phyloP scores from a whole-genome alignment of 2,888 invertebrate species.

The Willowsia nigromaculata region DNA sequence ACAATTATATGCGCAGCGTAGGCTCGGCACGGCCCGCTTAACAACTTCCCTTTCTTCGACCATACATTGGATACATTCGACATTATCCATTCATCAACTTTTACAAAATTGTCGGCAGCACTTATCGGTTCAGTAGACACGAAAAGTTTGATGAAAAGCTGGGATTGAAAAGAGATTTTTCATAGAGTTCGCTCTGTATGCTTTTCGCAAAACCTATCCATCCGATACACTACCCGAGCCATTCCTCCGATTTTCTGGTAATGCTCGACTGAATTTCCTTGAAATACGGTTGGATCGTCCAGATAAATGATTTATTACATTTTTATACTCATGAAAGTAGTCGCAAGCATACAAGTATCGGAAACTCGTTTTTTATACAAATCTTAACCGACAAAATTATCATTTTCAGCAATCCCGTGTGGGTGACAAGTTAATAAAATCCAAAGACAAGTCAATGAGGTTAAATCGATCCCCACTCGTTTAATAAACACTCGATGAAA shows the following conservation, averaged over 20 bases:
- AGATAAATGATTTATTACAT: too few relatives aligned
- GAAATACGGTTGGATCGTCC: too few relatives aligned
- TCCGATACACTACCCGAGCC: too few relatives aligned
- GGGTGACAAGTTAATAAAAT: not conserved
- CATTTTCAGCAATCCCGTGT: not conserved
- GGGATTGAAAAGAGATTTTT: not conserved
- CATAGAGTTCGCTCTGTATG: not conserved
- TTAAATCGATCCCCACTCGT: not conserved
- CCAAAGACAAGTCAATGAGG: not conserved
- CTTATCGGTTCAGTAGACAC: not conserved
- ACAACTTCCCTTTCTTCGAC: not conserved
- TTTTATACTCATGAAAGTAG: too few relatives aligned
- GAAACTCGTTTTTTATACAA: too few relatives aligned
- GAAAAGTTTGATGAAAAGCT: not conserved
- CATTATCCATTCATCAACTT: not conserved
- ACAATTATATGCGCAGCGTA: not conserved
- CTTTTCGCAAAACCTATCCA: too few relatives aligned
- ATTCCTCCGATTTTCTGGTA: too few relatives aligned
- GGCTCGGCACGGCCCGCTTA: not conserved
- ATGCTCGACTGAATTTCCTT: too few relatives aligned
- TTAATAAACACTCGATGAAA: not conserved
- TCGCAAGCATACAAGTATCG: too few relatives aligned
- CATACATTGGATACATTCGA: not conserved
- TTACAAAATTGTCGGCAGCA: not conserved
- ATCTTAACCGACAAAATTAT: not conserved